These are phyloP conservation scores for Cosmia pyralina DNA, from an alignment of 2,888 invertebrate species.

Conservation along the genomic window DNA sequence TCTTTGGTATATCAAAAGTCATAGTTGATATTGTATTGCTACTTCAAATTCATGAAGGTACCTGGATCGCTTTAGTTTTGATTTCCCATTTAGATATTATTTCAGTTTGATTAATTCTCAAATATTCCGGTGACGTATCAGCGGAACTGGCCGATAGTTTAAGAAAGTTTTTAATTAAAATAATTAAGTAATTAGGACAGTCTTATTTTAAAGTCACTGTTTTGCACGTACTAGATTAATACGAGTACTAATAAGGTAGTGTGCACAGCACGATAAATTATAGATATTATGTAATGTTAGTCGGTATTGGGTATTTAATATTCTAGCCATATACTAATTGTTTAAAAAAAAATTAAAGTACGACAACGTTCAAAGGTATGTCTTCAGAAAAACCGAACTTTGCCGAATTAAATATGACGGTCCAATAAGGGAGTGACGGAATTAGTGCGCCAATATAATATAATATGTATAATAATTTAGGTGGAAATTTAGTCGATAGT, in stretches of 20 bases:
- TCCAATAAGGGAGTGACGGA: too few species aligned
- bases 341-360: neutral
- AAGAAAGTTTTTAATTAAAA: neutral
- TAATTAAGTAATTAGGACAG: constrained; percentile 27
- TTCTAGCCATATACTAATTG: too few species aligned
- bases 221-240: constrained; percentile 15
- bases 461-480: too few species aligned
- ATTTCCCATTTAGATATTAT: neutral
- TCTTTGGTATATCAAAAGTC: neutral
- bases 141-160: constrained; percentile 8
- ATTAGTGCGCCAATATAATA: too few species aligned
- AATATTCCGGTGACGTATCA: constrained; percentile 9
- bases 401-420: too few species aligned
- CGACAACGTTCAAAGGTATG: too few species aligned
- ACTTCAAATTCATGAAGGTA: constrained; percentile 42
- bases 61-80: constrained; percentile 16
- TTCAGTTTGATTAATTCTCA: neutral
- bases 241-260: neutral
- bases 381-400: too few species aligned
- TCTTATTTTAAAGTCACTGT: constrained; percentile 25
- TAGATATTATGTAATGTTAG: neutral
- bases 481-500: too few species aligned
- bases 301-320: too few species aligned
- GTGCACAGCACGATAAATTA: constrained; percentile 1
- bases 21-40: constrained; percentile 26